phyloP scores from a whole-genome alignment of 2,113 vertebrate genomes.

The Apteryx mantelli region DNA sequence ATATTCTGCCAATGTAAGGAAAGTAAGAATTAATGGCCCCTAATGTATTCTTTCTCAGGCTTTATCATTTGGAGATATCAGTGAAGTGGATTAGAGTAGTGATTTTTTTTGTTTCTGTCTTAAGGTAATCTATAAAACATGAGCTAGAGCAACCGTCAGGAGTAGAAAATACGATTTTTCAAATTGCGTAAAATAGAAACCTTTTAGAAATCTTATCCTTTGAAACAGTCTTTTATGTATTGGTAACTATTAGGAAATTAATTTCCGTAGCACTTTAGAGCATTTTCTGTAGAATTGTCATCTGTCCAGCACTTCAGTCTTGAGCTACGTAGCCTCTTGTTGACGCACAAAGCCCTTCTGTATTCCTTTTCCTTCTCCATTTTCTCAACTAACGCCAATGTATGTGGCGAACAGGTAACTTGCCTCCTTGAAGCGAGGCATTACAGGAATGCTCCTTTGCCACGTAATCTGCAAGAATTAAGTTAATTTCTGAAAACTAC shows the following conservation, averaged over 20 bases:
- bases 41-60: slow-evolving; percentile 26
- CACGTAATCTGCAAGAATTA: neutral
- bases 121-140: neutral
- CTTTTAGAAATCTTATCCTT: neutral
- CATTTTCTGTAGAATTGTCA: neutral
- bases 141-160: neutral
- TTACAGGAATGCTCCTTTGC: neutral
- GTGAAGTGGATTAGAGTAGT: neutral
- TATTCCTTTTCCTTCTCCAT: neutral
- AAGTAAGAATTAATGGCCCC: slow-evolving; percentile 36
- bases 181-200: neutral
- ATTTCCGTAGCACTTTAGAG: neutral
- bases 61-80: slow-evolving; percentile 15
- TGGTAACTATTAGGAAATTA: neutral
- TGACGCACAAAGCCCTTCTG: neutral
- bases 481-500: neutral
- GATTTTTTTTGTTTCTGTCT: neutral
- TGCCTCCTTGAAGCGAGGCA: neutral
- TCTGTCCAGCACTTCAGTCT: neutral
- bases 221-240: neutral
- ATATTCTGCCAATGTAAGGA: slow-evolving; percentile 14
- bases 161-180: neutral
- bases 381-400: neutral
- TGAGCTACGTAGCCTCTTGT: neutral
- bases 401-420: neutral